Evolutionary conservation across 2,888 invertebrate genomes (phyloP).

Genomic region (Pteria penguin): DNA sequence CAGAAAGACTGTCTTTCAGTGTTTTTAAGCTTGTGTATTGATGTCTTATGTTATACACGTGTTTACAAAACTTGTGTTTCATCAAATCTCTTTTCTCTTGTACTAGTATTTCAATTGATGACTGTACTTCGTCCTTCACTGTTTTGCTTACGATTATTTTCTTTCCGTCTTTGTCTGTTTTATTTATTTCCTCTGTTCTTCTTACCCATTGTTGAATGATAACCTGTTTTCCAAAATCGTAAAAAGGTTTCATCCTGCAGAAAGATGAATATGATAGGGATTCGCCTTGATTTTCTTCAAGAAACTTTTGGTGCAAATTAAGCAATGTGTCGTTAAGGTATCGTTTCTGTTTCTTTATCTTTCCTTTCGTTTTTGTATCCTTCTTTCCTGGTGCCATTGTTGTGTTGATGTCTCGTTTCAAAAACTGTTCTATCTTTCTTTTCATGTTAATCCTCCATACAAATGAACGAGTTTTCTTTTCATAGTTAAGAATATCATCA

Average conservation of each 20-base stretch:
- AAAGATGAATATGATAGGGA: slow-evolving; percentile 49
- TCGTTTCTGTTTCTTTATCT: slow-evolving; percentile 50
- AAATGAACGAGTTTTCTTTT: background rate
- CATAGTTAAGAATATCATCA: too few species aligned
- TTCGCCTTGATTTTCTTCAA: background rate
- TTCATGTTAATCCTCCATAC: background rate
- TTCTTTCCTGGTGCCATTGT: slow-evolving; percentile 47
- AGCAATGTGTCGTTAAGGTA: slow-evolving; percentile 41
- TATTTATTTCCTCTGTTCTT: background rate
- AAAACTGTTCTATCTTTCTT: slow-evolving; percentile 4
- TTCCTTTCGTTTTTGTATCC: slow-evolving; percentile 38
- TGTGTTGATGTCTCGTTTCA: slow-evolving; percentile 45
- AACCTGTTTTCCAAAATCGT: too few species aligned
- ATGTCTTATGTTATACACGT: slow-evolving; percentile 13
- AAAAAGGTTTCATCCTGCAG: slow-evolving; percentile 50
- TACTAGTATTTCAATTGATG: background rate
- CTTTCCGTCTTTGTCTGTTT: background rate
- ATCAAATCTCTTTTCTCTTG: background rate
- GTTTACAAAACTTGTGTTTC: slow-evolving; percentile 1
- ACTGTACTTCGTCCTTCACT: background rate
- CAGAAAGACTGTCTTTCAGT: slow-evolving; percentile 25
- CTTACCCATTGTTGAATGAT: slow-evolving; percentile 10
- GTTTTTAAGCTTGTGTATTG: slow-evolving; percentile 20
- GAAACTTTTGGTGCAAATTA: slow-evolving; percentile 43
- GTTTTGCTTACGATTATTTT: background rate